phyloP scores from a whole-genome alignment of 2,113 vertebrate species.

The Phalacrocorax pelagicus region DNA sequence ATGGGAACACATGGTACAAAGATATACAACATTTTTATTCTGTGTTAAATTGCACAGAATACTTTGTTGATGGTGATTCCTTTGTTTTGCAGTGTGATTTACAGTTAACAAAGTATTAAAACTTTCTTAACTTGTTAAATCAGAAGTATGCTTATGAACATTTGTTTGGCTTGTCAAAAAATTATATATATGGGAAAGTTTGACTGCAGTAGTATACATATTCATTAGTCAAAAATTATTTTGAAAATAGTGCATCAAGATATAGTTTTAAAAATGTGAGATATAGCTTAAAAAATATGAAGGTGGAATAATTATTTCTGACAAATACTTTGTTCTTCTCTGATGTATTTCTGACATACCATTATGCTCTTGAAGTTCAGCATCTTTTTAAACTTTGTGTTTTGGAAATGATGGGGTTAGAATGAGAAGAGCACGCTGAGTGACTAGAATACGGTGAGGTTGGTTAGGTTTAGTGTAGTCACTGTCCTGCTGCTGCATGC shows the following conservation, averaged over 20 bases:
- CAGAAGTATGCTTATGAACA: not conserved
- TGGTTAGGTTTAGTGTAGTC: not conserved
- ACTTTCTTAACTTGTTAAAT: not conserved
- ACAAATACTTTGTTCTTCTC: not conserved
- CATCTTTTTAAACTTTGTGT: not conserved
- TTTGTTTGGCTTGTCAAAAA: not conserved
- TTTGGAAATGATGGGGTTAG: not conserved
- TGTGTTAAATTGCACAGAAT: not conserved
- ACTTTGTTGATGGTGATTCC: not conserved
- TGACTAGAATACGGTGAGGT: fast-evolving
- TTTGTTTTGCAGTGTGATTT: not conserved
- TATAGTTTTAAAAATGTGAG: not conserved
- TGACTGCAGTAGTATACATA: not conserved
- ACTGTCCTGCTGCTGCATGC: not conserved
- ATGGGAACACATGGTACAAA: not conserved
- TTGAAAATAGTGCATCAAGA: not conserved
- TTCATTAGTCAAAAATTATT: not conserved
- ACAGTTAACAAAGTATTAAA: not conserved
- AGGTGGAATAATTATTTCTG: not conserved
- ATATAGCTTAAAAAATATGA: not conserved
- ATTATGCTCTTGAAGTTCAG: not conserved
- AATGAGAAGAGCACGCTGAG: not conserved
- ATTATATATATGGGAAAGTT: not conserved
- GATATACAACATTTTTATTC: not conserved
- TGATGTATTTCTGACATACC: not conserved